These are phyloP conservation scores for Aporophyla lueneburgensis DNA, from an alignment of 2,888 invertebrate species.

Conservation along the genomic window DNA sequence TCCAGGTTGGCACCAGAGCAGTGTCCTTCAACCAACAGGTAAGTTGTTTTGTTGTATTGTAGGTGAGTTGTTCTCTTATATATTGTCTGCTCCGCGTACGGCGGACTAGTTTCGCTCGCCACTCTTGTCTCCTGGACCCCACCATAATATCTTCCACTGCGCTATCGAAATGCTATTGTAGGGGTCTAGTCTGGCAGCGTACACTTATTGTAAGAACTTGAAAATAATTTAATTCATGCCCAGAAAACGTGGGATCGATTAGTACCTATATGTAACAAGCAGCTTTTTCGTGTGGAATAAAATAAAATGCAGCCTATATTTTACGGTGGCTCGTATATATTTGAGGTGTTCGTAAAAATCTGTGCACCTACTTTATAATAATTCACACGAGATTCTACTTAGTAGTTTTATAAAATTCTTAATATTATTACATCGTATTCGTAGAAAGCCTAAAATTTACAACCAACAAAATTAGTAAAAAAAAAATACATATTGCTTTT, in stretches of 20 bases:
- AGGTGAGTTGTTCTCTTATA: no score
- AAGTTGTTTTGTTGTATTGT: no score
- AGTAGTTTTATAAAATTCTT: neutral
- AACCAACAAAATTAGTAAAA: neutral
- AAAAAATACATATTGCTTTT: no score
- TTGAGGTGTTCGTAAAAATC: slow-evolving; percentile 48
- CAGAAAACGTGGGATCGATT: neutral
- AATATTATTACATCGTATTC: neutral
- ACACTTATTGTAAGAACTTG: neutral
- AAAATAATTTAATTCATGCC: neutral
- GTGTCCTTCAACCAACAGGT: no score
- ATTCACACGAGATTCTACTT: slow-evolving; percentile 1
- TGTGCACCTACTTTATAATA: slow-evolving; percentile 51
- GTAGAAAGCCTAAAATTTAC: neutral
- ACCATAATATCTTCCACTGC: no score
- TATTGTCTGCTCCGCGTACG: no score
- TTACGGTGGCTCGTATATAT: slow-evolving; percentile 45
- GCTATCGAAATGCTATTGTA: no score
- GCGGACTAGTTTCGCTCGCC: no score
- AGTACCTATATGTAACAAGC: neutral
- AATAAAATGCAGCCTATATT: slow-evolving; percentile 52
- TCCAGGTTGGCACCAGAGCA: no score
- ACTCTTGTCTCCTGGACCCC: no score
- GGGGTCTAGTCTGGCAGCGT: no score
- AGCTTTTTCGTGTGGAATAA: slow-evolving; percentile 28